Conservation (phyloP, 2,888 invertebrate species). For the Sturmia bella region DNA sequence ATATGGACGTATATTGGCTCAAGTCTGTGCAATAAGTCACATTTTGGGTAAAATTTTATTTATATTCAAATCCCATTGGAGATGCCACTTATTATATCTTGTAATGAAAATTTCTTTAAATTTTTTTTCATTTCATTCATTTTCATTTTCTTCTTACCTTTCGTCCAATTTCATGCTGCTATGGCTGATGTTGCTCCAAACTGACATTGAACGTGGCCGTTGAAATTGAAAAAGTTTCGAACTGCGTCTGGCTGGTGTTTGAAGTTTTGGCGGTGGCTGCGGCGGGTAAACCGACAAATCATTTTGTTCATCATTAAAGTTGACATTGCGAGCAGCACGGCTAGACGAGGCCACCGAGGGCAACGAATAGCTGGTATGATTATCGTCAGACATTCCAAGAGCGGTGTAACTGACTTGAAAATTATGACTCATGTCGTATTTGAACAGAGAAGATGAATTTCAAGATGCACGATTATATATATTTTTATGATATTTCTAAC, state of each 20-base stretch:
- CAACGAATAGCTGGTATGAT: slow-evolving; percentile 80
- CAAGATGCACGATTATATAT: not conserved
- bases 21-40: too few relatives aligned
- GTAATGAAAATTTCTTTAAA: too few relatives aligned
- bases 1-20: too few relatives aligned
- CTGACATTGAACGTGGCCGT: slow-evolving; percentile 90
- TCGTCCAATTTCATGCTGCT: slow-evolving; percentile 89
- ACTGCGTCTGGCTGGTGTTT: slow-evolving; percentile 78
- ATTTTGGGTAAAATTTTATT: too few relatives aligned
- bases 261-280: slow-evolving; percentile 75
- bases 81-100: not conserved
- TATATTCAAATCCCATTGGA: too few relatives aligned
- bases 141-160: slow-evolving; percentile 76
- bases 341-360: slow-evolving; percentile 78
- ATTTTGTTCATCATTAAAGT: slow-evolving; percentile 79
- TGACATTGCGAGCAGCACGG: slow-evolving; percentile 79
- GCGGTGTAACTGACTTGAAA: slow-evolving; percentile 82
- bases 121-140: not conserved
- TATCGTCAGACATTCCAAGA: slow-evolving; percentile 82
- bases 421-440: slow-evolving; percentile 80
- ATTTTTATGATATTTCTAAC: not conserved
- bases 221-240: slow-evolving; percentile 81
- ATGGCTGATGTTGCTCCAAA: slow-evolving; percentile 93
- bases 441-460: not conserved
- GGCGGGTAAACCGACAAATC: slow-evolving; percentile 76